phyloP scores from a whole-genome alignment of 2,797 vertebrate species.

The Dryobates pubescens region DNA sequence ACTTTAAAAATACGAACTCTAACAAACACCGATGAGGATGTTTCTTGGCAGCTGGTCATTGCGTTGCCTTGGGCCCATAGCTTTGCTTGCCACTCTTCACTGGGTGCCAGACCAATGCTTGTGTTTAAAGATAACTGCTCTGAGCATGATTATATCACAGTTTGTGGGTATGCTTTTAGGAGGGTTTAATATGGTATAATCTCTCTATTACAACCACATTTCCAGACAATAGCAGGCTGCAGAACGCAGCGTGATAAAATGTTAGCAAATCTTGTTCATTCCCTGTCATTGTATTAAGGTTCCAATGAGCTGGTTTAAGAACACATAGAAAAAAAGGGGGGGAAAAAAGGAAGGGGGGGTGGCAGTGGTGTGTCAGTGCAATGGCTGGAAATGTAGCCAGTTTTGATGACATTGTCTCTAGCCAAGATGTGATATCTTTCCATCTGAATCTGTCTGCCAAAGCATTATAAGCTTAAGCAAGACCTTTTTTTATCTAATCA shows the following conservation, averaged over 20 bases:
- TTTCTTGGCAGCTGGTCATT: conserved; percentile 45
- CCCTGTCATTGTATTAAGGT: background rate
- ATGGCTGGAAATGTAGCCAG: background rate
- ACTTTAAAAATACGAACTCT: conserved; percentile 46
- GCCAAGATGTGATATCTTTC: background rate
- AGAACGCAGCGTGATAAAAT: background rate
- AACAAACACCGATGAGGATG: conserved; percentile 16
- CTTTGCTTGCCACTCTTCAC: background rate
- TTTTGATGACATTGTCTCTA: background rate
- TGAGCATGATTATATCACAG: background rate
- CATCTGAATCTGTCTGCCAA: background rate
- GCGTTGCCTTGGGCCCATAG: conserved; percentile 40
- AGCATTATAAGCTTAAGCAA: background rate
- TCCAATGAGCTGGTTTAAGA: background rate
- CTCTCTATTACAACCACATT: conserved; percentile 19
- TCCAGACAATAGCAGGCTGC: conserved; percentile 33
- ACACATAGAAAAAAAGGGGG: background rate
- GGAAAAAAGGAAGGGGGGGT: too few relatives aligned
- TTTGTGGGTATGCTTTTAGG: conserved; percentile 28
- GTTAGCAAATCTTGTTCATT: background rate
- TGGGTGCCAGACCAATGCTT: conserved; percentile 1
- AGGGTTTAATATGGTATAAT: conserved; percentile 26
- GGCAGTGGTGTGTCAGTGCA: background rate
- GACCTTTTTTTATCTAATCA: background rate
- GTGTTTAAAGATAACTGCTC: conserved; percentile 51